Evolutionary conservation across 2,113 vertebrate species (phyloP).

Genomic region (Istiophorus platypterus): DNA sequence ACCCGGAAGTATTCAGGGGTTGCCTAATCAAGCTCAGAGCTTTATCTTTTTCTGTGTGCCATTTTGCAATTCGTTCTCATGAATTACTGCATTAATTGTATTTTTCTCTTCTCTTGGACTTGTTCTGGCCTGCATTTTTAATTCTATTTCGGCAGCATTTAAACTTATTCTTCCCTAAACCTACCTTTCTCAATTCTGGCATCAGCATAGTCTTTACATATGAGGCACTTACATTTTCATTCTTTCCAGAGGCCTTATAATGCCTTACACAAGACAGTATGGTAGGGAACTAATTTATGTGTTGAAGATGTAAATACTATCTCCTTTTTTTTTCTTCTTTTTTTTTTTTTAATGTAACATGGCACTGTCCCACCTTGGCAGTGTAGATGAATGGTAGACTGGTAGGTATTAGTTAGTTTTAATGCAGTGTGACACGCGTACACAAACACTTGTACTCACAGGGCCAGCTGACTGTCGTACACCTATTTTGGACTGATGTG

Average conservation of each 20-base stretch:
- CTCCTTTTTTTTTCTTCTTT: too few species aligned
- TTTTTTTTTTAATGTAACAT: constrained; percentile 63
- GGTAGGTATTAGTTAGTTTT: constrained; percentile 69
- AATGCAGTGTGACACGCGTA: constrained; percentile 65
- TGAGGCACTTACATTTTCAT: constrained; percentile 56
- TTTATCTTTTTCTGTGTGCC: constrained; percentile 68
- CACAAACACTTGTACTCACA: constrained; percentile 53
- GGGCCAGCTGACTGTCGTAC: constrained; percentile 61
- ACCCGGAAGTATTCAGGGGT: constrained; percentile 64
- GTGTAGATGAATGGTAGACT: constrained; percentile 63
- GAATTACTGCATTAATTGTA: constrained; percentile 63
- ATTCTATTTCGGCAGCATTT: constrained; percentile 52
- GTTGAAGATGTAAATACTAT: constrained; percentile 82
- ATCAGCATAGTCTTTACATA: constrained; percentile 55
- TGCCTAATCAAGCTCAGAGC: constrained; percentile 55
- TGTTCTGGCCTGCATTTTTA: constrained; percentile 43
- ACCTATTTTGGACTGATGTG: constrained; percentile 66
- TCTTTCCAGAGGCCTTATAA: constrained; percentile 53
- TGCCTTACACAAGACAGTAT: constrained; percentile 76
- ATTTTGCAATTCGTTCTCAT: constrained; percentile 65
- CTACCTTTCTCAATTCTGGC: constrained; percentile 49
- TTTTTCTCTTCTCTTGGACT: constrained; percentile 23
- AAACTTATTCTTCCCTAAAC: constrained; percentile 16
- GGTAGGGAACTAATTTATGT: constrained; percentile 82
- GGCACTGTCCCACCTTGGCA: constrained; percentile 62